Evolutionary conservation across 2,113 vertebrate species (phyloP).

Genomic region (Alces alces): DNA sequence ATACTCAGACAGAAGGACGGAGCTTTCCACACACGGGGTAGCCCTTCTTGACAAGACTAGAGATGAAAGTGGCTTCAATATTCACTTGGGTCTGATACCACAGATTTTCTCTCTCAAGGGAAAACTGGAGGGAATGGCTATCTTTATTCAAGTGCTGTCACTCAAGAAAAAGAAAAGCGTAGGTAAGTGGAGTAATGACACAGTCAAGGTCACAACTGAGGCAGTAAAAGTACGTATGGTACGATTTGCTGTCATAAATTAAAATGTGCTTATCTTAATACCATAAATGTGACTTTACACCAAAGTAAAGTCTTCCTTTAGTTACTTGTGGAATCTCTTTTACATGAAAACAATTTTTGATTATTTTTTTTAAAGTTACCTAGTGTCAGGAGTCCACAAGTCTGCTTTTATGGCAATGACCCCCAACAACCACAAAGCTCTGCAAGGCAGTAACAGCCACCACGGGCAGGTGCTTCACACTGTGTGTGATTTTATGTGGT

Average conservation of each 20-base stretch:
- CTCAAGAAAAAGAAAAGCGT: background rate
- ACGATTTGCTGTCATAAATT: background rate
- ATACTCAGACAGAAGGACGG: accelerated
- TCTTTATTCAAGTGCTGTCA: slow-evolving; percentile 28
- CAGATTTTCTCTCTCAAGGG: background rate
- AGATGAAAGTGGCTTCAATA: background rate
- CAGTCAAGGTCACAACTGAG: background rate
- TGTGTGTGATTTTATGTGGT: accelerated
- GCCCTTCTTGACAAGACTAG: background rate
- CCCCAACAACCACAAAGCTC: background rate
- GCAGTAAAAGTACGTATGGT: background rate
- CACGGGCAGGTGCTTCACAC: accelerated
- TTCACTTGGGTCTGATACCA: background rate
- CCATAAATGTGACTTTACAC: background rate
- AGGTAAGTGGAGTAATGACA: background rate
- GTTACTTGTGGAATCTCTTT: background rate
- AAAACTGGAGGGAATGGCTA: background rate
- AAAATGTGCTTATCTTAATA: background rate
- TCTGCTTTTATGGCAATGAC: background rate
- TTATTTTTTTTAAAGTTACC: background rate
- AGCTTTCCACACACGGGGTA: accelerated
- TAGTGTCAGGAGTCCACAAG: background rate
- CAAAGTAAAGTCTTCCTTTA: background rate
- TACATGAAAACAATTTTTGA: background rate
- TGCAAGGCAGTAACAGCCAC: background rate